Conservation (phyloP, 2,888 invertebrate genomes). For the Leptothorax acervorum region DNA sequence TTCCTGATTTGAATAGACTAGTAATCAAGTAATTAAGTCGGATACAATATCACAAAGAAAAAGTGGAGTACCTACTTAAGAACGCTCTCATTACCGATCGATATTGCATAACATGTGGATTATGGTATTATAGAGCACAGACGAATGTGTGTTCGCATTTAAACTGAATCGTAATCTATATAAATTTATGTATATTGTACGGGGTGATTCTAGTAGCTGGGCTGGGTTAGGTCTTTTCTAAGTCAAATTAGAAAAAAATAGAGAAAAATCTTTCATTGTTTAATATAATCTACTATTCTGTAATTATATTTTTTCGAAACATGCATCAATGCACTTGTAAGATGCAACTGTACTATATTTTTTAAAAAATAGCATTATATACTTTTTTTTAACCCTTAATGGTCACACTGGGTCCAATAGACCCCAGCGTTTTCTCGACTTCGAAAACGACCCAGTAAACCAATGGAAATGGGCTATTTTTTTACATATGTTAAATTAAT, state of each 20-base stretch:
- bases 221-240: background rate
- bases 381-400: too few relatives aligned
- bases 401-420: too few relatives aligned
- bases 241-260: background rate
- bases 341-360: background rate
- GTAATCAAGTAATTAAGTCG: slow-evolving; percentile 45
- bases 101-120: slow-evolving; percentile 7
- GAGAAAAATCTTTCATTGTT: background rate
- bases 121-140: background rate
- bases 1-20: slow-evolving; percentile 48
- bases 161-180: background rate
- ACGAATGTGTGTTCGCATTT: background rate
- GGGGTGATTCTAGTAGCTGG: background rate
- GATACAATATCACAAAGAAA: slow-evolving; percentile 30
- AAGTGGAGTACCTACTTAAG: slow-evolving; percentile 18
- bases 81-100: slow-evolving; percentile 13
- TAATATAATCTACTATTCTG: background rate
- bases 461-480: too few relatives aligned
- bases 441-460: too few relatives aligned
- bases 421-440: too few relatives aligned
- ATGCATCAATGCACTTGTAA: background rate
- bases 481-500: too few relatives aligned
- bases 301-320: background rate
- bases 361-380: background rate
- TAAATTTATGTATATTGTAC: background rate